Evolutionary conservation across 2,113 vertebrate species (phyloP).

Genomic region (Ciconia boyciana): DNA sequence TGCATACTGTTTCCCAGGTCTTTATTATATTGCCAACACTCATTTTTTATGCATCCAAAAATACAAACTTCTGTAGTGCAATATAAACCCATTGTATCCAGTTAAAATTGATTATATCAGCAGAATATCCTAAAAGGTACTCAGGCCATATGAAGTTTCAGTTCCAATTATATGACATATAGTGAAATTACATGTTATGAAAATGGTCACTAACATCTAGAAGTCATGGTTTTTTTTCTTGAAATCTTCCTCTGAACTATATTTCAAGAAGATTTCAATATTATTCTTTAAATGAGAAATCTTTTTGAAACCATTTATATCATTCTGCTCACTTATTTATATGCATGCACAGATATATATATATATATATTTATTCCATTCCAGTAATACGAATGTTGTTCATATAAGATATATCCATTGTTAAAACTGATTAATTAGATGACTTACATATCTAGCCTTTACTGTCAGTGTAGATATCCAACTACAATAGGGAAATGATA

Average conservation of each 20-base stretch:
- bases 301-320: neutral
- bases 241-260: neutral
- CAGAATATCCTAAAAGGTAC: neutral
- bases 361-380: neutral
- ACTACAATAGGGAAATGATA: neutral
- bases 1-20: neutral
- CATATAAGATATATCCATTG: neutral
- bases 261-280: neutral
- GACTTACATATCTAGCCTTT: neutral
- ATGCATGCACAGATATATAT: neutral
- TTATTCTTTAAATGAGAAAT: neutral
- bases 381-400: neutral
- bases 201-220: neutral
- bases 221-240: neutral
- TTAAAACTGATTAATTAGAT: neutral
- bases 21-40: neutral
- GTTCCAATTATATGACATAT: neutral
- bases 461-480: neutral
- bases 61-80: neutral
- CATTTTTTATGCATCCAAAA: neutral
- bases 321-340: neutral
- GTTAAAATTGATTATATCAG: neutral
- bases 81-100: neutral
- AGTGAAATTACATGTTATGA: neutral
- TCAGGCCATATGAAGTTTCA: neutral